These are phyloP conservation scores for Tanaodytes sp. DNA, from an alignment of 2,888 invertebrate species.

Conservation along the genomic window DNA sequence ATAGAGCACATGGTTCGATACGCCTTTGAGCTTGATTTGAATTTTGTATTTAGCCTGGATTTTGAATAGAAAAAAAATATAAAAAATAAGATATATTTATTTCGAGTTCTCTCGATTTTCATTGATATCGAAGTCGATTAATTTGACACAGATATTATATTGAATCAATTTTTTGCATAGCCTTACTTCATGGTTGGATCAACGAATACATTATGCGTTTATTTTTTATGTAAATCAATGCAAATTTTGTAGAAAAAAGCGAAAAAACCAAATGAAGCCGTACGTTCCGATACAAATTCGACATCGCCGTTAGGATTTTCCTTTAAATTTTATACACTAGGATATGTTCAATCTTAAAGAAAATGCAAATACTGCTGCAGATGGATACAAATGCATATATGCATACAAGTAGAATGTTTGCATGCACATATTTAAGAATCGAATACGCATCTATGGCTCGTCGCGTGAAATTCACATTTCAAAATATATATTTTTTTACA, in stretches of 20 bases:
- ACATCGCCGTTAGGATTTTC: slow-evolving; percentile 47
- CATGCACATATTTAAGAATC: slow-evolving; percentile 47
- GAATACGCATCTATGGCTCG: slow-evolving; percentile 34
- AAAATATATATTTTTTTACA: no score
- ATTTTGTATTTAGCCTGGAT: no score
- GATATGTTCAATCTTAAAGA: slow-evolving; percentile 61
- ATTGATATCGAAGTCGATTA: no score
- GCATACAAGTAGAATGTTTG: slow-evolving; percentile 37
- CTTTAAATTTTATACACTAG: slow-evolving; percentile 58
- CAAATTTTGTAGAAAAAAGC: neutral
- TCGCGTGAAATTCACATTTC: slow-evolving; percentile 3
- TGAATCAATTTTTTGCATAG: no score
- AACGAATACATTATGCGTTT: no score
- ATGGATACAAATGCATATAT: slow-evolving; percentile 39
- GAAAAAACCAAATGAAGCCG: slow-evolving; percentile 16
- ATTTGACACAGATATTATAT: no score
- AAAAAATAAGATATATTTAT: no score
- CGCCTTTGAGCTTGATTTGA: no score
- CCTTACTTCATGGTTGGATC: no score
- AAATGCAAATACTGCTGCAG: slow-evolving; percentile 59
- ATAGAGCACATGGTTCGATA: no score
- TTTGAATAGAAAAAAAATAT: no score
- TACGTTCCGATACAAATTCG: slow-evolving; percentile 28
- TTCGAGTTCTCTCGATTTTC: no score
- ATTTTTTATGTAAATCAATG: slow-evolving; percentile 9